These are phyloP conservation scores for Malacoraja senta DNA, from an alignment of 2,797 vertebrate genomes.

Conservation along the genomic window DNA sequence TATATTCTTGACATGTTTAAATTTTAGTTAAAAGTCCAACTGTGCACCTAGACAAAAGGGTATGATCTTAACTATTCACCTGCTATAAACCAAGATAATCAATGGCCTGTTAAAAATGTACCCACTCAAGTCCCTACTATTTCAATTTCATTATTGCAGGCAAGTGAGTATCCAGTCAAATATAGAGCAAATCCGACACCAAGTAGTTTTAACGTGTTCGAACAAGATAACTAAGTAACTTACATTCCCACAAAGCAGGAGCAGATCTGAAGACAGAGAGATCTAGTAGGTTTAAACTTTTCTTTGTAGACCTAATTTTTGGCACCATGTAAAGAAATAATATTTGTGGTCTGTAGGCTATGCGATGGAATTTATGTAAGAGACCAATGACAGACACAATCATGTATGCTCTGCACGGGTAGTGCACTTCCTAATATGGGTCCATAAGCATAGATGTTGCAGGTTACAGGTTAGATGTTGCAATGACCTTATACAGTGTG, in stretches of 20 bases:
- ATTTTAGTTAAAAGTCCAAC: conserved; percentile 10
- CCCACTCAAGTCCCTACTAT: neutral
- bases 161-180: neutral
- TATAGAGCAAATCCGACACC: neutral
- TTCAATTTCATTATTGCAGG: neutral
- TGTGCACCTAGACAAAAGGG: neutral
- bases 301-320: neutral
- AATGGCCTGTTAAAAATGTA: neutral
- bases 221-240: neutral
- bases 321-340: neutral
- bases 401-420: no score
- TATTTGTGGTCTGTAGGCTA: no score
- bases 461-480: no score
- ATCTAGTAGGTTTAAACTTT: neutral
- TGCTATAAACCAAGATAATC: neutral
- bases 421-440: no score
- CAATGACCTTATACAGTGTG: no score
- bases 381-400: no score
- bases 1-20: neutral
- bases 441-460: no score
- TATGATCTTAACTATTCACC: neutral
- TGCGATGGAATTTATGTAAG: no score
- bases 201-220: neutral
- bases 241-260: neutral
- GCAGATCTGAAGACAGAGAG: neutral